Evolutionary conservation across 2,888 invertebrate species (phyloP).

Genomic region (Amphipyra tragopoginis): DNA sequence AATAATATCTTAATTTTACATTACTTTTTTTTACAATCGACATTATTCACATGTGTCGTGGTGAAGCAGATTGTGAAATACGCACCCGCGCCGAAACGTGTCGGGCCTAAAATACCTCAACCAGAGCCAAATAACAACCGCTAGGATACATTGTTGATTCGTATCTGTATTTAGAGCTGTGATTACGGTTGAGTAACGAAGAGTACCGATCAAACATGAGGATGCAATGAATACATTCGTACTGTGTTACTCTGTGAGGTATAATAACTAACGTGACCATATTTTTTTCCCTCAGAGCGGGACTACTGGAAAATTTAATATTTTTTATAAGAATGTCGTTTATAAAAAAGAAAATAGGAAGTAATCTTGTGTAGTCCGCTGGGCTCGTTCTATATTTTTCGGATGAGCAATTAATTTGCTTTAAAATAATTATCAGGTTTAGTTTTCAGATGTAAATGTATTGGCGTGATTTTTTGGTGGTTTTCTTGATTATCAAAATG

Average conservation of each 20-base stretch:
- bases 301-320: no score
- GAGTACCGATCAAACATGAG: constrained; percentile 52
- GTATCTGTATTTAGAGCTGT: constrained; percentile 53
- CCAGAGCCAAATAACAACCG: constrained; percentile 18
- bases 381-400: no score
- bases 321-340: no score
- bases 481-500: no score
- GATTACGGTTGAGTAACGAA: constrained; percentile 38
- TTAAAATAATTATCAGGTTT: no score
- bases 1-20: constrained; percentile 67
- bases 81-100: constrained; percentile 25
- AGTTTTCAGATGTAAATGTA: no score
- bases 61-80: constrained; percentile 48
- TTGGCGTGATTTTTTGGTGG: no score
- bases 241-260: constrained; percentile 38
- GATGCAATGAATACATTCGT: constrained; percentile 54
- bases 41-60: constrained; percentile 58
- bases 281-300: no score
- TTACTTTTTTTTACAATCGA: constrained; percentile 70
- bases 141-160: constrained; percentile 33
- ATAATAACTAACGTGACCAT: no score
- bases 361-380: no score
- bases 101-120: constrained; percentile 38
- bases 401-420: no score
- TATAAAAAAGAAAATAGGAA: no score